A percentile compares a stretch with the other conserved stretches of the same genome.
Evolutionary conservation across 2,113 vertebrate species (phyloP).

Genomic region (Strix uralensis): DNA sequence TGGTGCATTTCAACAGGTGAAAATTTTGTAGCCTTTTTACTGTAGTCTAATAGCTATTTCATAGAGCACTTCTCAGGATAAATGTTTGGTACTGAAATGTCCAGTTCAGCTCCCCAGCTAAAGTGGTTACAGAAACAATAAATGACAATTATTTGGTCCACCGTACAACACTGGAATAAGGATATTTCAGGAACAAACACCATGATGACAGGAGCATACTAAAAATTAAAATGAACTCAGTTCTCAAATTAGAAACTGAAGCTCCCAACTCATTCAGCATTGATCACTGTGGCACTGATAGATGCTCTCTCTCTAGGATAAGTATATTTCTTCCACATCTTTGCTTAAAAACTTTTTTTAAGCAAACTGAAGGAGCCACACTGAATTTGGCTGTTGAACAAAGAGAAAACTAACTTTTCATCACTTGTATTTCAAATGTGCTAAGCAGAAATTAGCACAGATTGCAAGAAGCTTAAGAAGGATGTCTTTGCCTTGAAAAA

Average conservation of each 20-base stretch:
- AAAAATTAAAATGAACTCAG: background rate
- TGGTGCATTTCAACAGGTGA: background rate
- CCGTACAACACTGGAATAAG: background rate
- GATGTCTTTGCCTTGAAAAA: background rate
- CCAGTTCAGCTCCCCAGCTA: background rate
- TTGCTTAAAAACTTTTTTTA: background rate
- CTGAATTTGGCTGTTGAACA: background rate
- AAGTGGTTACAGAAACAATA: background rate
- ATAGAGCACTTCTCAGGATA: background rate
- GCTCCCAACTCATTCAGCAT: background rate
- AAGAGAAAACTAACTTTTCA: background rate
- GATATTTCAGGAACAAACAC: background rate
- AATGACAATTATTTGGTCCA: background rate
- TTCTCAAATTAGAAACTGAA: background rate
- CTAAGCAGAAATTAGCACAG: background rate
- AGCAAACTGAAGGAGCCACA: background rate
- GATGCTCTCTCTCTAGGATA: background rate
- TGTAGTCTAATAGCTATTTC: background rate
- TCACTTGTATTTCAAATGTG: background rate
- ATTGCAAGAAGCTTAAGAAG: background rate
- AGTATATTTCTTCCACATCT: background rate
- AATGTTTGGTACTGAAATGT: background rate
- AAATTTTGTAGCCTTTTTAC: background rate
- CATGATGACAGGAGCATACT: background rate
- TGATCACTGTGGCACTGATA: background rate